A percentile compares a stretch with the other conserved stretches of the same genome.
These are phyloP conservation scores for Apantesis nais DNA, from an alignment of 2,888 invertebrate genomes.

Conservation along the genomic window DNA sequence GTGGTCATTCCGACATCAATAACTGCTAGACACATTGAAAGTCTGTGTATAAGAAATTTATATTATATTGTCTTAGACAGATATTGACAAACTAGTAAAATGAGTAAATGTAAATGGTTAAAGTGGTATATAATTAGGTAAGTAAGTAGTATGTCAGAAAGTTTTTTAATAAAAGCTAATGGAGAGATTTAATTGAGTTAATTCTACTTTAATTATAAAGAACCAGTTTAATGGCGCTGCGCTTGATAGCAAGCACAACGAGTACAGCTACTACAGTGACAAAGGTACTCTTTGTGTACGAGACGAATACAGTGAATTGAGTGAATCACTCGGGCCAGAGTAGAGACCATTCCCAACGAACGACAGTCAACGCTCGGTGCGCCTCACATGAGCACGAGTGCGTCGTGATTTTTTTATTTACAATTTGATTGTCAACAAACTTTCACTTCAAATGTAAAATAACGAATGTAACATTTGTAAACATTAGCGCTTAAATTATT, in stretches of 20 bases:
- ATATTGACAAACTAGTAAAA: background rate
- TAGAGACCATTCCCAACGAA: conserved; percentile 14
- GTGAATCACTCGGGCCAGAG: conserved; percentile 42
- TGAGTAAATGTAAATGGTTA: background rate
- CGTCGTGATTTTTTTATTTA: conserved; percentile 13
- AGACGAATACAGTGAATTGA: conserved; percentile 35
- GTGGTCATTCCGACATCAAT: background rate
- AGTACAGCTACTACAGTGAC: conserved; percentile 28
- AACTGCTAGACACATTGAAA: background rate
- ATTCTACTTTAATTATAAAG: conserved; percentile 7
- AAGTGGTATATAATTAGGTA: no score
- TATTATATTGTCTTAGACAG: background rate
- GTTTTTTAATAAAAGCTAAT: background rate
- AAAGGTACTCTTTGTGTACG: conserved; percentile 39
- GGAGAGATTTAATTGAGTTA: conserved; percentile 2
- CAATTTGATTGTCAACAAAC: conserved; percentile 42
- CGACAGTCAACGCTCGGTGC: conserved; percentile 24
- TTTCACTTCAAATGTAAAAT: conserved; percentile 43
- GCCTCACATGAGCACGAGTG: conserved; percentile 24
- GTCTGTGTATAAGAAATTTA: background rate
- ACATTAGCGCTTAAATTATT: background rate
- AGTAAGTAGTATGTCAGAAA: background rate
- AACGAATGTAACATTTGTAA: conserved; percentile 4
- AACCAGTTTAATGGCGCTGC: background rate
- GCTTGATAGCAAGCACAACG: conserved; percentile 12